Evolutionary conservation across 2,888 invertebrate genomes (phyloP), one percentile per base, ranked within the genome.

Genomic region (Calliopum simillimum): DNA sequence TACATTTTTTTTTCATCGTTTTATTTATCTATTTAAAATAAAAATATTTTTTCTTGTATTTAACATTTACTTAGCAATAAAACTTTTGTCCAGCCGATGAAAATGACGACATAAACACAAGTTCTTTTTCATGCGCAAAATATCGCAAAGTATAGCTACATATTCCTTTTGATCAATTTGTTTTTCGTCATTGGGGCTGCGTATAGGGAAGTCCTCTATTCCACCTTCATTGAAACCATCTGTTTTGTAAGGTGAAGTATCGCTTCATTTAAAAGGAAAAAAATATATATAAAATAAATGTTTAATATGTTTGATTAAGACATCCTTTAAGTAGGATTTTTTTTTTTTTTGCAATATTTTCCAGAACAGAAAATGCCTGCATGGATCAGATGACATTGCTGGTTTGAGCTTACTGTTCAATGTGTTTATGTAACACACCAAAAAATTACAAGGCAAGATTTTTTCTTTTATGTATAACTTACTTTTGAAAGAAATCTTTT

Each of bases 31-130:
- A 44, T 55, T 11, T 69, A 56, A 13, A 2, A 19, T 23, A 51
- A 70, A 63, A 23, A 23, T 51, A 58, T 64, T 53, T n/a, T 55
- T 64, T 0, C 6, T 6, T 12, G 19, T 43, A 44, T 23, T 56
- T 1, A n/a, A 2, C 47, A 73, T 88, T 86, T 82, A 93, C 92
- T 90, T 90, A 70, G 91, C 89, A 3, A 94, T 90, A 16, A 91
- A 90, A 5, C 89, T 88, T 87, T 95, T 98, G 81, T 97, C 94
- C 73, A 98, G 87, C 65, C 88, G 88, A 76, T 94, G 91, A 85
- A 99, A 99, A 86, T 99, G 94, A 43, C 99, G 88, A 80, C 97
- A 98, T 8, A 99, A 85, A 79, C 97, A 96, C 13, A 98, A 88
- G 87, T 99, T 99, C 87, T 99, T 99, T 81, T 94, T 93, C 90